Evolutionary conservation across 2,113 vertebrate species (phyloP).

Genomic region (Limnothrissa miodon): DNA sequence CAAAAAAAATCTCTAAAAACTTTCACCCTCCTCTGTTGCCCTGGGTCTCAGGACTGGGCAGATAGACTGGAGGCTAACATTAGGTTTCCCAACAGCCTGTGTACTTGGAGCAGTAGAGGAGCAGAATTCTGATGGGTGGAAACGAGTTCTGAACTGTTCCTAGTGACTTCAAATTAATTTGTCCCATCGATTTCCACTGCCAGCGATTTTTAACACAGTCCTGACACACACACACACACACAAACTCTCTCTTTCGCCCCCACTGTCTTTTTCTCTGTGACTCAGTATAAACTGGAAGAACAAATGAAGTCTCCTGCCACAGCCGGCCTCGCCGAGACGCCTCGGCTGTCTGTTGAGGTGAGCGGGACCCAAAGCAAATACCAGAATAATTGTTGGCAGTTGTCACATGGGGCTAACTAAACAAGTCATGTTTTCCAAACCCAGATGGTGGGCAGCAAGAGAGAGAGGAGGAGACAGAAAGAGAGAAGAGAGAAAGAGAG

Average conservation of each 20-base stretch:
- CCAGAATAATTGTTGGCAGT: slow-evolving; percentile 15
- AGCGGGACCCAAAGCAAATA: neutral
- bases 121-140: neutral
- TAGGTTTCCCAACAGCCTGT: neutral
- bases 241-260: neutral
- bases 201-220: neutral
- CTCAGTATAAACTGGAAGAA: slow-evolving; percentile 13
- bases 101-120: neutral
- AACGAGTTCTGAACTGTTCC: neutral
- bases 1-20: neutral
- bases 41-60: neutral
- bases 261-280: neutral
- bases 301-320: neutral
- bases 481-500: neutral
- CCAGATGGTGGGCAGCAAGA: neutral
- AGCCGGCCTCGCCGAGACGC: slow-evolving; percentile 7
- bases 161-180: neutral
- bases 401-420: neutral
- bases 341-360: neutral
- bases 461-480: no score
- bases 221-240: neutral
- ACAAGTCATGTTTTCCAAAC: neutral
- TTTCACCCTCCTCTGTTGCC: neutral
- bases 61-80: neutral
- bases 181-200: slow-evolving; percentile 2